Base-by-base conservation (phyloP, 2,113 vertebrate genomes). In the Psittacus erithacus region DNA sequence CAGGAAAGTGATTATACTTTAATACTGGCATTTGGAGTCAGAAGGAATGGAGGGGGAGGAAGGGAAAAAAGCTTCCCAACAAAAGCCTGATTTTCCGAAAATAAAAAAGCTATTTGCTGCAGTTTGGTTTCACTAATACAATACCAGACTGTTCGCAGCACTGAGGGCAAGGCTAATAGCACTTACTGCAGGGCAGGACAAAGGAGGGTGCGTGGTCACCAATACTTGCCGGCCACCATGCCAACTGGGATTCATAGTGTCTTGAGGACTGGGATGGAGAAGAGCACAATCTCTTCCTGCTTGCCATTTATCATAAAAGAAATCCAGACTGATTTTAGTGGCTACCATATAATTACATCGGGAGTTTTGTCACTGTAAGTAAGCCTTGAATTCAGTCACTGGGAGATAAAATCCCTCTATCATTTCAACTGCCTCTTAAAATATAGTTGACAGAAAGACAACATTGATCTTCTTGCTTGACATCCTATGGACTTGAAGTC, bases 191-290 rank as follows among this genome's bases (percentile, higher is more conserved):
- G 39, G n/a, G 46, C 43, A 79, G 24, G 41, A 31, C 18, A 52
- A 69, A 88, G 63, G 24, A 69, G 49, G 6, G 11, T 1, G 0
- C 2, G 1, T 23, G 25, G 46, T n/a, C 52, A 60, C 16, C 50
- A 57, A 3, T 1, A 1, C 9, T 70, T 4, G 0, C 27, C 55
- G 84, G 47, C 29, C 46, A 38, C 55, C 8, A 2, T 0, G 7
- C 9, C 11, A 10, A 4, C 31, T 9, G 7, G 5, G 19, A 27
- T 87, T 78, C 62, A 13, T 1, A 31, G 14, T 11, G 9, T 33
- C 55, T 78, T 35, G 39, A 76, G 49, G 55, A 33, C 11, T 35
- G 29, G 11, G 25, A 90, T 22, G 55, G 17, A 9, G 44, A 87
- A 14, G 20, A 2, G 13, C 13, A 55, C 0, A 7, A 15, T 35